Evolutionary conservation across 2,888 invertebrate species (phyloP).

Genomic region (Tetrapedia diversipes): DNA sequence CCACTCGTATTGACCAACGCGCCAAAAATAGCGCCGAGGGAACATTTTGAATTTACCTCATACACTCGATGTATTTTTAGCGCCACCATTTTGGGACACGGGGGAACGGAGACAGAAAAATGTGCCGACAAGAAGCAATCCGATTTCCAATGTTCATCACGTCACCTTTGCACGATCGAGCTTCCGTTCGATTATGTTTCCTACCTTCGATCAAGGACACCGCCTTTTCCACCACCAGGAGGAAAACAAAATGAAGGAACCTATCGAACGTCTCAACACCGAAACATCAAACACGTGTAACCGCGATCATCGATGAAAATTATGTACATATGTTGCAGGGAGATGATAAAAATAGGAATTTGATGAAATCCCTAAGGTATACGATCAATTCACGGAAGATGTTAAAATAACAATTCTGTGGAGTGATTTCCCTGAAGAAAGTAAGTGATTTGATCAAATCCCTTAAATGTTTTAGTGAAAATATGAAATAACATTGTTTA

Average conservation of each 20-base stretch:
- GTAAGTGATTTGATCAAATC: too few relatives aligned
- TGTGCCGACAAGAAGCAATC: conserved; percentile 48
- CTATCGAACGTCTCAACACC: neutral
- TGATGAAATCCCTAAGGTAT: too few relatives aligned
- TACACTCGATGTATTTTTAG: neutral
- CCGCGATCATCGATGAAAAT: too few relatives aligned
- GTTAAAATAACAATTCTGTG: too few relatives aligned
- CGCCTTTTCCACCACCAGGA: too few relatives aligned
- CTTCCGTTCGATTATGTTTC: conserved; percentile 26
- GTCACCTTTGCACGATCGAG: conserved; percentile 61
- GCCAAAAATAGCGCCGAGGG: neutral
- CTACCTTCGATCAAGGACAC: neutral
- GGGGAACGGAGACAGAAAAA: conserved; percentile 4
- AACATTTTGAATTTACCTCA: neutral
- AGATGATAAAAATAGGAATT: too few relatives aligned
- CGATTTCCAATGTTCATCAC: conserved; percentile 76
- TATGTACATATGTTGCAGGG: too few relatives aligned
- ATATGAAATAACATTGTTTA: too few relatives aligned
- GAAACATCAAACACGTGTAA: neutral
- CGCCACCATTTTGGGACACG: neutral
- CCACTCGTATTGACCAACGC: neutral
- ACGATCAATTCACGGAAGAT: too few relatives aligned
- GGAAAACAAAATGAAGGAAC: neutral
- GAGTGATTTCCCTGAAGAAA: too few relatives aligned
- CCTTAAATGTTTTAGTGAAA: too few relatives aligned